phyloP scores from a whole-genome alignment of 2,797 vertebrate species.

The Picus viridis region DNA sequence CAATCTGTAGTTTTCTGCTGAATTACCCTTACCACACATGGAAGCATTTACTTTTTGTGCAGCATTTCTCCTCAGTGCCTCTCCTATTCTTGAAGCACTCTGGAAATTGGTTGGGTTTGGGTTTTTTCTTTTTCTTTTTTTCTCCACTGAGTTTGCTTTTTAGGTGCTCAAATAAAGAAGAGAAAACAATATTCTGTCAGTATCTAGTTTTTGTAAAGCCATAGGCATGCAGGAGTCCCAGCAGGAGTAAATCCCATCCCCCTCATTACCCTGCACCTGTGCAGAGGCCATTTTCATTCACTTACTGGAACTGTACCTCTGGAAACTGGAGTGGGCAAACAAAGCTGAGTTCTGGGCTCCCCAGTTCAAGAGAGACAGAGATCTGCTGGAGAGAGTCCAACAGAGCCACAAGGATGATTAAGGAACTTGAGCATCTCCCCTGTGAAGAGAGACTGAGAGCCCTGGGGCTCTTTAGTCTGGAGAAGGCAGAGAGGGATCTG shows the following conservation, averaged over 20 bases:
- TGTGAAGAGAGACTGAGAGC: no score
- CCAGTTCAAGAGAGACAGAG: no score
- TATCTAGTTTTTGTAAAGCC: background rate
- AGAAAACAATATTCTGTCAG: background rate
- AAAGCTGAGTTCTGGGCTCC: background rate
- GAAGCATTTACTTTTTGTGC: background rate
- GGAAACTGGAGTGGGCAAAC: conserved; percentile 8
- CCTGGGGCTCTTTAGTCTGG: no score
- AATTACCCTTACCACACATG: conserved; percentile 3
- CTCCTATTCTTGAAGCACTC: background rate
- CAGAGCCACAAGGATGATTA: no score
- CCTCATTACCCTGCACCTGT: background rate
- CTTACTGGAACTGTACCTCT: background rate
- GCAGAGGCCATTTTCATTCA: background rate
- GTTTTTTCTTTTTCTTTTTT: background rate
- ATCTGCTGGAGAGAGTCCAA: no score
- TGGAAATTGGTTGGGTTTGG: background rate
- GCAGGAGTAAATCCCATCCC: background rate
- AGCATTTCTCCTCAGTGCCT: background rate
- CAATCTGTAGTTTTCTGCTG: background rate
- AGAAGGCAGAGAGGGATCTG: no score
- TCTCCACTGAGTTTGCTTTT: background rate
- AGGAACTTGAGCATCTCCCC: no score
- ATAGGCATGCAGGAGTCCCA: background rate
- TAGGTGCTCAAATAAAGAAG: background rate